These are phyloP conservation scores for Melieria omissa DNA, from an alignment of 2,888 invertebrate genomes.

Conservation along the genomic window DNA sequence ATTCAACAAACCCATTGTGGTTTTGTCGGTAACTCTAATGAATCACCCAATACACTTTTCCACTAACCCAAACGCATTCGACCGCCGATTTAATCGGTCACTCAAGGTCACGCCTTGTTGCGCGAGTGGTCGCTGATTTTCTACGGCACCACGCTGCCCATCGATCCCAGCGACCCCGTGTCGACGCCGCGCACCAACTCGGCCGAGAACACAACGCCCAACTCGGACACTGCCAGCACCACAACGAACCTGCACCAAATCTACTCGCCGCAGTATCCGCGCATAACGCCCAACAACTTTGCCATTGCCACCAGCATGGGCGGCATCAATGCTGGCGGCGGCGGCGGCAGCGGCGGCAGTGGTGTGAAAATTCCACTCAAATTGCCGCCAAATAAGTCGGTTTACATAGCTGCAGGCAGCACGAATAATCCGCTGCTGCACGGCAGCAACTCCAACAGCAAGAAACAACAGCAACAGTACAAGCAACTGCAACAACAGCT, in stretches of 20 bases:
- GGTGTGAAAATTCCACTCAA: slow-evolving; percentile 52
- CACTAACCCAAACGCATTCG: no score
- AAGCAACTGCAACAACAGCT: slow-evolving; percentile 44
- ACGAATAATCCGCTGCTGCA: slow-evolving; percentile 50
- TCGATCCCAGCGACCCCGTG: slow-evolving; percentile 73
- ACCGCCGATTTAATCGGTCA: no score
- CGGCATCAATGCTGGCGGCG: slow-evolving; percentile 37
- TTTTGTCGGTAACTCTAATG: no score
- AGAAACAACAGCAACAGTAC: slow-evolving; percentile 42
- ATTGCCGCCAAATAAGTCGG: slow-evolving; percentile 53
- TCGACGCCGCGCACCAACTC: slow-evolving; percentile 63
- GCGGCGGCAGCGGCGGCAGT: slow-evolving; percentile 43
- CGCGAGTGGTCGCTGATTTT: slow-evolving; percentile 94
- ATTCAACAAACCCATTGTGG: not conserved
- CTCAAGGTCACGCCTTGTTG: slow-evolving; percentile 83
- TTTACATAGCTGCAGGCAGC: slow-evolving; percentile 44
- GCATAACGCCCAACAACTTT: slow-evolving; percentile 60
- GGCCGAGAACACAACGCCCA: slow-evolving; percentile 60
- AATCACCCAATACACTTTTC: no score
- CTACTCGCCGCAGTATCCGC: slow-evolving; percentile 64
- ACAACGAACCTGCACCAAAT: slow-evolving; percentile 62
- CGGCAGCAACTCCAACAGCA: slow-evolving; percentile 37
- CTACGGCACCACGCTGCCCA: slow-evolving; percentile 82
- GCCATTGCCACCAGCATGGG: slow-evolving; percentile 43
- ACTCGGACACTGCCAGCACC: slow-evolving; percentile 48